A percentile compares a stretch with the other conserved stretches of the same genome.
phyloP scores from a whole-genome alignment of 2,113 vertebrate genomes.

The Mormoops blainvillei region DNA sequence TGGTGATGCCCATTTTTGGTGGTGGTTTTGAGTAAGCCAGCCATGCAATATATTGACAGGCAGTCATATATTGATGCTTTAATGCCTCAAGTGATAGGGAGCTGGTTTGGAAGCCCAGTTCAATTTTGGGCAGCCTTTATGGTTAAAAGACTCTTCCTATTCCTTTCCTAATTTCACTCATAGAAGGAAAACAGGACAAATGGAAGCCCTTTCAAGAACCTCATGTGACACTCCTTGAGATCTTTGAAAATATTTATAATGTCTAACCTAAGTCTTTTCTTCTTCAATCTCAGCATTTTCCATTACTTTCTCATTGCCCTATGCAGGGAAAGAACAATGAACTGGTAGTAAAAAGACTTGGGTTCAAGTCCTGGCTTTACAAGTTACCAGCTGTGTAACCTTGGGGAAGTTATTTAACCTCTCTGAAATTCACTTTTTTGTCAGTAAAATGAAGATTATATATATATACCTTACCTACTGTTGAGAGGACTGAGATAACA shows the following conservation, averaged over 20 bases:
- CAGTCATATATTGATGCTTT: neutral
- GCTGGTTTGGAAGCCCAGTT: neutral
- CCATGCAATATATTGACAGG: neutral
- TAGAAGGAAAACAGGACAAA: neutral
- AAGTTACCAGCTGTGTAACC: neutral
- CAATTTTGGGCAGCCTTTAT: neutral
- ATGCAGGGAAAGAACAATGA: neutral
- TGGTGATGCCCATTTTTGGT: neutral
- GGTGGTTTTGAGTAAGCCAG: neutral
- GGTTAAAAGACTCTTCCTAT: neutral
- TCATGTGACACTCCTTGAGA: neutral
- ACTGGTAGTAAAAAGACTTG: neutral
- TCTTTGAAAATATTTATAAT: neutral
- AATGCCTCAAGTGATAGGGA: neutral
- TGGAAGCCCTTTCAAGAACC: neutral
- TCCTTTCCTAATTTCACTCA: neutral
- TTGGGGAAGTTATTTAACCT: neutral
- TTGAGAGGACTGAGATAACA: neutral
- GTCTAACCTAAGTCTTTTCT: neutral
- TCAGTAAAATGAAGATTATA: neutral
- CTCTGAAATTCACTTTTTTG: neutral
- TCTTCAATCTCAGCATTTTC: neutral
- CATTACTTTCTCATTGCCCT: neutral
- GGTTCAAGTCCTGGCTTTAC: neutral
- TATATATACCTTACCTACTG: neutral